These are phyloP conservation scores for Epinephelus awoara DNA, from an alignment of 2,797 vertebrate species.

Conservation along the genomic window DNA sequence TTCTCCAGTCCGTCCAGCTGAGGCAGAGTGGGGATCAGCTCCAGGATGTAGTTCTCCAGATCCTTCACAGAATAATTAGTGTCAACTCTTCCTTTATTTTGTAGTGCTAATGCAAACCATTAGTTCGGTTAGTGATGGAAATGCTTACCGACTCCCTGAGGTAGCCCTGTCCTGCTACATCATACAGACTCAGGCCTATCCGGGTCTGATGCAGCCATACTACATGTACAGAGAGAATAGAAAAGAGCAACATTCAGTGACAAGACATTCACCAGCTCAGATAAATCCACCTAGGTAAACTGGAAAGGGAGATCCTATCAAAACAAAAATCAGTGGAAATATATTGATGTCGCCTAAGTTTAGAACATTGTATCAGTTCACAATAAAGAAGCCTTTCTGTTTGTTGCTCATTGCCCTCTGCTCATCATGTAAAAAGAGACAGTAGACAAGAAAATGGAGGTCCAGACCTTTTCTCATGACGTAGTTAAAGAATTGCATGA, in stretches of 20 bases:
- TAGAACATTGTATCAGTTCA: neutral
- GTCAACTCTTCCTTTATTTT: neutral
- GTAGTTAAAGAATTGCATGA: constrained; percentile 99
- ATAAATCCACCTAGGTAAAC: neutral
- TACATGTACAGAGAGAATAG: constrained; percentile 65
- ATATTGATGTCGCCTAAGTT: neutral
- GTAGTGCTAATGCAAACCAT: neutral
- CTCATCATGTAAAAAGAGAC: neutral
- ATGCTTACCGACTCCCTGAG: constrained; percentile 95
- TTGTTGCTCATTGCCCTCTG: neutral
- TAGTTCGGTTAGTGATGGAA: neutral
- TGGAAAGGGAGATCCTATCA: neutral
- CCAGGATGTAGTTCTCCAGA: constrained; percentile 99
- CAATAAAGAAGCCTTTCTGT: neutral
- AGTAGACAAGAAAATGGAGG: neutral
- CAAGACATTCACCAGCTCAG: neutral
- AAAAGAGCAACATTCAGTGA: constrained; percentile 2
- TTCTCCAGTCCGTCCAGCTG: constrained; percentile 98
- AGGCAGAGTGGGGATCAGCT: constrained; percentile 97
- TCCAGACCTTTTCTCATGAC: constrained; percentile 97
- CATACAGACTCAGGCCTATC: constrained; percentile 97
- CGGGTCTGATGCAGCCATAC: constrained; percentile 99
- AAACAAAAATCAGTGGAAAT: neutral
- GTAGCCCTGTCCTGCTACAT: constrained; percentile 97
- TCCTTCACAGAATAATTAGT: constrained; percentile 83